Conservation (phyloP, 2,797 vertebrate genomes). For the Avahi laniger region DNA sequence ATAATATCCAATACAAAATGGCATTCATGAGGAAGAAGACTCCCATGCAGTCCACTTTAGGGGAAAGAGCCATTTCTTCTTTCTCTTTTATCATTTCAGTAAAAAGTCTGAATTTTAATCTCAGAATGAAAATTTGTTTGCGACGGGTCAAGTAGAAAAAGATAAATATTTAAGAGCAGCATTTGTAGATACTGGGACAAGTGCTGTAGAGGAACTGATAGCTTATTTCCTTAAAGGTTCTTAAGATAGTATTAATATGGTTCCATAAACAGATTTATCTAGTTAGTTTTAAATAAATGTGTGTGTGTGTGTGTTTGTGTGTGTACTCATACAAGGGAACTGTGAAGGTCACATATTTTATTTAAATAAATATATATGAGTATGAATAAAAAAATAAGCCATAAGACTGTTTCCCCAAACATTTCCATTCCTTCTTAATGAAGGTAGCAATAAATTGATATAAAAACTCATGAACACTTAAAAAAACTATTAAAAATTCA, state of each 20-base stretch:
- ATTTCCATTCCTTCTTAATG: neutral
- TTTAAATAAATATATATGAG: neutral
- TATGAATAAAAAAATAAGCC: neutral
- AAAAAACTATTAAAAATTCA: neutral
- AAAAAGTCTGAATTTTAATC: neutral
- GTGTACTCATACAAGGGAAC: neutral
- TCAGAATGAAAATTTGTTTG: conserved; percentile 10
- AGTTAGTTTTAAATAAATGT: neutral
- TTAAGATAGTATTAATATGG: neutral
- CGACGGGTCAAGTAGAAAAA: neutral
- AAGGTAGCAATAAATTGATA: neutral
- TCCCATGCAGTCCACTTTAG: neutral
- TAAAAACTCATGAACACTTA: neutral
- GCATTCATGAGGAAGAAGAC: neutral
- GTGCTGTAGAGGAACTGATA: neutral
- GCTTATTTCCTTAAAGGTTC: neutral
- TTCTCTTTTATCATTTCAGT: conserved; percentile 13
- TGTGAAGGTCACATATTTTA: neutral
- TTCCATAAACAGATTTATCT: neutral
- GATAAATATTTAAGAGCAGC: conserved; percentile 11
- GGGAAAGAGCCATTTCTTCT: neutral
- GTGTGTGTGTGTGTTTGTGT: no score
- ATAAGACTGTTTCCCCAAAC: neutral
- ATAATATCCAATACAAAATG: neutral
- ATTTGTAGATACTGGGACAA: neutral